Percentiles rank a stretch among this genome's conserved stretches.
These are phyloP conservation scores for Menura novaehollandiae DNA, from an alignment of 2,113 vertebrate species.

Conservation along the genomic window DNA sequence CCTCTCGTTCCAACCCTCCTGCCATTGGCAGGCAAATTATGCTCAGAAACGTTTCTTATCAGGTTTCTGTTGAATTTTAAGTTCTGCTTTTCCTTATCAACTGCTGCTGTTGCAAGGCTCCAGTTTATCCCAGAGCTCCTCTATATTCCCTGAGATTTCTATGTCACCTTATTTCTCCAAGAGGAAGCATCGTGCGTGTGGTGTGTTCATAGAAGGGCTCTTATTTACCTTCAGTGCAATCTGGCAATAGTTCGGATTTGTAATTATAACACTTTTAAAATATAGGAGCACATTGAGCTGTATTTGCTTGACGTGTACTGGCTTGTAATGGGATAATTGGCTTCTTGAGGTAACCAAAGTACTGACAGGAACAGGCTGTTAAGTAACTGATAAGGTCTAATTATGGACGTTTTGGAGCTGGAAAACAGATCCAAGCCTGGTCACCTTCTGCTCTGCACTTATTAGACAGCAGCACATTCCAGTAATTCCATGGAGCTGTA, in stretches of 20 bases:
- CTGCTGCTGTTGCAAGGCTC: neutral
- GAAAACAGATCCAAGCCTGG: neutral
- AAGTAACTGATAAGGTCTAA: slow-evolving; percentile 17
- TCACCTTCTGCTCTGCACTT: slow-evolving; percentile 36
- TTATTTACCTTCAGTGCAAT: neutral
- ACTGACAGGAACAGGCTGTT: neutral
- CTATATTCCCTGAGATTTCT: neutral
- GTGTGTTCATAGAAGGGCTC: neutral
- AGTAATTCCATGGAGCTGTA: neutral
- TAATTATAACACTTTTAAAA: neutral
- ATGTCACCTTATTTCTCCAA: neutral
- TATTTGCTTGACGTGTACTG: neutral
- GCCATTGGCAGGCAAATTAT: neutral
- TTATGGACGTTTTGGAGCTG: neutral
- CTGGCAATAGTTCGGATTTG: neutral
- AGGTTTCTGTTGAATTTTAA: neutral
- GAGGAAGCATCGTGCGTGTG: neutral
- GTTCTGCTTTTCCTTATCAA: neutral
- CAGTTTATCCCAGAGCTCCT: neutral
- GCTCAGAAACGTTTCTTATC: neutral
- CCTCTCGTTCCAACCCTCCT: neutral
- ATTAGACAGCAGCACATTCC: neutral
- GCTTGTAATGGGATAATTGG: slow-evolving; percentile 7
- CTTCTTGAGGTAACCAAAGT: slow-evolving; percentile 30
- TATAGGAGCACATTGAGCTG: neutral